Conservation (phyloP, 2,113 vertebrate species). For the Chrysemys picta region DNA sequence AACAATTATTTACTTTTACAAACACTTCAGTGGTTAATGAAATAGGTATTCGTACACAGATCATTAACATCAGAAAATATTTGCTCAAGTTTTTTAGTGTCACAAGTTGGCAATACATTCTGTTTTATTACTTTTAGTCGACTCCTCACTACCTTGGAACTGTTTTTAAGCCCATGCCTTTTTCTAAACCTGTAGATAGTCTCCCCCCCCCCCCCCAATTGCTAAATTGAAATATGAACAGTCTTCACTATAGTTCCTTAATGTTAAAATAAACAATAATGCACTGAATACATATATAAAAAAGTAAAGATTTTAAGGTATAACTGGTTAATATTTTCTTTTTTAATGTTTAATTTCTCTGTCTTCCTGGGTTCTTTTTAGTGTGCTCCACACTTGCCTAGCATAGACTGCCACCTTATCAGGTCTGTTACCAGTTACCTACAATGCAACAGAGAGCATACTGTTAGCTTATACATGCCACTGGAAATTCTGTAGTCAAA, state of each 20-base stretch:
- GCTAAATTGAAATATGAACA: neutral
- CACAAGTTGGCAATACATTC: neutral
- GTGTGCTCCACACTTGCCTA: neutral
- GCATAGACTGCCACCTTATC: neutral
- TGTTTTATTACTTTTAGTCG: neutral
- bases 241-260: neutral
- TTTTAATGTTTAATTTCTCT: neutral
- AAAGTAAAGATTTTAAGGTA: neutral
- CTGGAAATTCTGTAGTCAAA: neutral
- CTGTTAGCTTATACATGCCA: neutral
- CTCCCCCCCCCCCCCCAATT: rapidly evolving
- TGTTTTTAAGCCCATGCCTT: neutral
- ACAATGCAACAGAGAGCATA: neutral
- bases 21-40: neutral
- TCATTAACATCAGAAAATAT: neutral
- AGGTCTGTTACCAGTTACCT: neutral
- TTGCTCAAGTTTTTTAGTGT: neutral
- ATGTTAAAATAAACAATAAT: neutral
- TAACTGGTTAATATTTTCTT: neutral
- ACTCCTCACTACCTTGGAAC: neutral
- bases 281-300: neutral
- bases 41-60: neutral
- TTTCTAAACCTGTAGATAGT: neutral
- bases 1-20: neutral
- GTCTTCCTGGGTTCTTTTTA: neutral